These are phyloP conservation scores for Megaleporinus macrocephalus DNA, from an alignment of 2,113 vertebrate species.

Conservation along the genomic window DNA sequence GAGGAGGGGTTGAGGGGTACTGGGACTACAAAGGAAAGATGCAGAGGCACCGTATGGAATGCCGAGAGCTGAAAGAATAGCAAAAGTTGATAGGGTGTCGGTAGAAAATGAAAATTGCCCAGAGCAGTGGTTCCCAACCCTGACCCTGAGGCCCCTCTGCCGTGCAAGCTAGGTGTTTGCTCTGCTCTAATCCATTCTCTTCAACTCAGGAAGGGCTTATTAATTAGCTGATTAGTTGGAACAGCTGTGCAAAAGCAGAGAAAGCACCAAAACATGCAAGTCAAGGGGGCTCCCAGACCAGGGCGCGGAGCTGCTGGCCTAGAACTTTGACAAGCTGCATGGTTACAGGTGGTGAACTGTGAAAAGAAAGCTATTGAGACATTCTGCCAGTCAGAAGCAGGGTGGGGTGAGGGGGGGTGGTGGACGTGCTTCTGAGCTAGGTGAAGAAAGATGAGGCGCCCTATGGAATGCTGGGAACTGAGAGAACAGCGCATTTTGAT, in stretches of 20 bases:
- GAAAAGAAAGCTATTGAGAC: neutral
- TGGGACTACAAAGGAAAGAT: neutral
- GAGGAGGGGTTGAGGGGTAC: neutral
- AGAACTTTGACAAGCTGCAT: neutral
- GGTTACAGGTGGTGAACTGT: neutral
- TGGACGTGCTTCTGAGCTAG: neutral
- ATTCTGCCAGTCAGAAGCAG: neutral
- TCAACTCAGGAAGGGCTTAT: neutral
- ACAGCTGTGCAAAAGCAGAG: neutral
- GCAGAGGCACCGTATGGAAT: neutral
- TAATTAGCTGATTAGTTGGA: neutral
- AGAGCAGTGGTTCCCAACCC: neutral
- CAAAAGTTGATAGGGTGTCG: neutral
- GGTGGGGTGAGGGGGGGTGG: too few relatives aligned
- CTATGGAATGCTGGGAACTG: neutral
- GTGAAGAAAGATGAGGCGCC: neutral
- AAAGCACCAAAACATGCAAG: neutral
- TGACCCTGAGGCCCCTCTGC: neutral
- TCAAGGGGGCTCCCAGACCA: neutral
- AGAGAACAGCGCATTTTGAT: neutral
- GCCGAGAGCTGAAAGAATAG: neutral
- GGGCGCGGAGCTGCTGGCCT: too few relatives aligned
- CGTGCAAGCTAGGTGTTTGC: neutral
- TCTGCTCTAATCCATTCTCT: neutral
- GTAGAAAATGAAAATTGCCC: neutral